Base-by-base conservation (phyloP, 2,113 vertebrate species). In the Petrocephalus zakoni region DNA sequence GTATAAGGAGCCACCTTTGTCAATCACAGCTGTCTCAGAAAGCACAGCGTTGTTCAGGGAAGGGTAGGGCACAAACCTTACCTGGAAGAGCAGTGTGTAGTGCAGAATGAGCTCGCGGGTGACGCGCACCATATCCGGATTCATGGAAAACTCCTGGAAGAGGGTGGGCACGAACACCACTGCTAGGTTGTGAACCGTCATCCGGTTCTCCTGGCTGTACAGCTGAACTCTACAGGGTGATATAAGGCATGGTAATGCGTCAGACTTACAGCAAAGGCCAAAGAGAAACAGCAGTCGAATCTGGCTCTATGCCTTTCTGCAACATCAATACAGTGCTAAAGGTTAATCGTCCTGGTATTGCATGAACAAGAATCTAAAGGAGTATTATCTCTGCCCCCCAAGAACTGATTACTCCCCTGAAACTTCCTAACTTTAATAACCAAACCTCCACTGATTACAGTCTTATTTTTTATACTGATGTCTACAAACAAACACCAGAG, bases 171-270 rank as follows among this genome's bases (percentile, higher is more conserved):
- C 93, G 85, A 96, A 93, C 75, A 96, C 95, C 90, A 96, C 34
- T 0, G 95, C 94, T 90, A 96, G 92, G 89, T 95, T 96, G 0
- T 96, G 93, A 21, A 94, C 94, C 0, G 94, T 95, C 95, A 96
- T 96, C 88, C 88, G 93, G 91, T 96, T 96, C 15, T 92, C 91
- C 86, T 91, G 90, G 64, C 94, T 95, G 90, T 94, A 95, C 25
- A 93, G 29, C 93, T 96, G 96, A 34, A 96, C 91, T 85, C 96
- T 96, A 91, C 52, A 68, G 25, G 46, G 72, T 68, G 22, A 29
- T 5, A 49, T 25, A 61, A 21, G 22, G 47, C 49, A 55, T 1
- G 15, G 29, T 1, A 2, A 56, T 15, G 29, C 0, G 5, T 34
- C 83, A 85, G n/a, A 49, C 15, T 5, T 15, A 56, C 42, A 82